A percentile compares a stretch with the other conserved stretches of the same genome.
These are phyloP conservation scores for Aricia agestis DNA, from an alignment of 1,140 invertebrate species.

Conservation along the genomic window DNA sequence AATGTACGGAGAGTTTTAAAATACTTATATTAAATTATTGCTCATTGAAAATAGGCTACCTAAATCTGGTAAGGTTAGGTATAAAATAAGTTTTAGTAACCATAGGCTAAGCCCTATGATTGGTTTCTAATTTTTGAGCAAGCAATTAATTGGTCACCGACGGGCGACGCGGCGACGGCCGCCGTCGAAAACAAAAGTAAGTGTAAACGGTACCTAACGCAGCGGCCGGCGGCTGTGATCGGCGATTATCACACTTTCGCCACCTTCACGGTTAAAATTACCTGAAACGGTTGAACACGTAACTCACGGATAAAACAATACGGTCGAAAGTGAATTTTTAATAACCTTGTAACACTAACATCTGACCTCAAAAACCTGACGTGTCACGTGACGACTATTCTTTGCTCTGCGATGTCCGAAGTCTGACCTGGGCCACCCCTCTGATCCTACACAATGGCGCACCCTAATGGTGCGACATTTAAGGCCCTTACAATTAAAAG, in stretches of 20 bases:
- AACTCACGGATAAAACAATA: background rate
- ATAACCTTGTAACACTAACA: background rate
- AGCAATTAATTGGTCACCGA: no score
- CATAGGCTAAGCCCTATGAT: background rate
- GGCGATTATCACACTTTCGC: slow-evolving; percentile 12
- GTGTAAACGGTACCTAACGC: background rate
- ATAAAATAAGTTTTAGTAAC: no score
- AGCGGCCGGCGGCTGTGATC: background rate
- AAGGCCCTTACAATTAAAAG: background rate
- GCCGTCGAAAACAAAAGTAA: slow-evolving; percentile 10
- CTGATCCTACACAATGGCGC: background rate
- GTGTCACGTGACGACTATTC: background rate
- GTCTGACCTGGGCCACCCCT: background rate
- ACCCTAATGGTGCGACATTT: background rate
- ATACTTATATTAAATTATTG: no score
- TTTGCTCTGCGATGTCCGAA: background rate
- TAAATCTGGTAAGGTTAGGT: no score
- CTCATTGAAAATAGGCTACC: no score
- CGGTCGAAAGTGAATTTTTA: background rate
- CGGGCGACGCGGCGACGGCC: no score
- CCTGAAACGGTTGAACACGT: background rate
- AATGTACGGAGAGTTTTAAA: no score
- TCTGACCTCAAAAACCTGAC: background rate
- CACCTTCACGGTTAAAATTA: background rate
- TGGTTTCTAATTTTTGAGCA: no score